Conservation (phyloP, 2,888 invertebrate species). For the Sinotaia quadrata region DNA sequence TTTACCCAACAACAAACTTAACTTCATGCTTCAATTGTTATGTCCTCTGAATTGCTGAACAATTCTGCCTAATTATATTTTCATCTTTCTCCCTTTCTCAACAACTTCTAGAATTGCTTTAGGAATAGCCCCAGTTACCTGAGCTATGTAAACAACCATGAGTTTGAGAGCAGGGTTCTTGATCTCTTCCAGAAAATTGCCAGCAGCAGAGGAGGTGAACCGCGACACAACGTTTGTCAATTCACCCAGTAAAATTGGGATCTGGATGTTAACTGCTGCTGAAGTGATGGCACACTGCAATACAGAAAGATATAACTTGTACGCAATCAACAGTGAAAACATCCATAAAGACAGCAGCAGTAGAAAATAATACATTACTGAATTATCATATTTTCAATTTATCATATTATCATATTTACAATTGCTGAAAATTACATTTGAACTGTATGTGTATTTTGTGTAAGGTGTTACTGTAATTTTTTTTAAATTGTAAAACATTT, state of each 20-base stretch:
- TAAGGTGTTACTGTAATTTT: no score
- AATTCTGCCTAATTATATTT: no score
- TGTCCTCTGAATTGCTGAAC: background rate
- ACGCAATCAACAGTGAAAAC: background rate
- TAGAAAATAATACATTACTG: background rate
- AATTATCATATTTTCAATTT: no score
- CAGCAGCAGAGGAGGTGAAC: slow-evolving; percentile 52
- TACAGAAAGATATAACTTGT: slow-evolving; percentile 1
- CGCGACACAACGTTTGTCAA: slow-evolving; percentile 85
- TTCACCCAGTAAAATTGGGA: slow-evolving; percentile 87
- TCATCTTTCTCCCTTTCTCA: no score
- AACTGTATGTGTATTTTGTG: no score
- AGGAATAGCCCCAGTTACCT: no score
- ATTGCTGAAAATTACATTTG: no score
- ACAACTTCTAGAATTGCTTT: no score
- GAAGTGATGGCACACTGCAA: slow-evolving; percentile 88
- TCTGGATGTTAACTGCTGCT: slow-evolving; percentile 89
- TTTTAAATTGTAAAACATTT: no score
- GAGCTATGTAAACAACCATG: slow-evolving; percentile 80
- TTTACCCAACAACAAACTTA: no score
- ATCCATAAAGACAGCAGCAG: background rate
- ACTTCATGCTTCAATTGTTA: background rate
- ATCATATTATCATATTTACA: no score
- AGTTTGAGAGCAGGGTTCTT: slow-evolving; percentile 80
- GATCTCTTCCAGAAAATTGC: slow-evolving; percentile 59